Conservation (phyloP, 2,888 invertebrate species). For the Dysmachus trigonus region DNA sequence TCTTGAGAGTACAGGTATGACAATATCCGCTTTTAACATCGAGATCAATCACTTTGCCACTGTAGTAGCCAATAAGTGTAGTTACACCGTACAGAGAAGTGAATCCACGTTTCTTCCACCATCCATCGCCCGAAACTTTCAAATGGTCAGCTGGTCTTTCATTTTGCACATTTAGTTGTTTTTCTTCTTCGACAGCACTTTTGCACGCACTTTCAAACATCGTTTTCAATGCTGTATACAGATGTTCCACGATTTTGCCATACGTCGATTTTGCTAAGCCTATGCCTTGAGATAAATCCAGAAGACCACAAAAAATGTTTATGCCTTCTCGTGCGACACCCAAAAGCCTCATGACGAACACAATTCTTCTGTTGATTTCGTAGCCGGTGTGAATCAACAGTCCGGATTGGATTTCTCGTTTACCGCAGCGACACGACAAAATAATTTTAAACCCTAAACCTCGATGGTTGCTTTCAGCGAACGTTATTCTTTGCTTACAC, state of each 20-base stretch:
- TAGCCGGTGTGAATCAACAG: slow-evolving; percentile 47
- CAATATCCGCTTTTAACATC: not conserved
- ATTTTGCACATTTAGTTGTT: no score
- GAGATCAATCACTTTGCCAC: not conserved
- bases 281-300: not conserved
- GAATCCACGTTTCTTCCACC: not conserved
- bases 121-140: not conserved
- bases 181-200: not conserved
- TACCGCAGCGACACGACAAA: not conserved
- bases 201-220: not conserved
- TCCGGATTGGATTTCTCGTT: not conserved
- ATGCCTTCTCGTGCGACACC: not conserved
- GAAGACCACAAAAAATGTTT: not conserved
- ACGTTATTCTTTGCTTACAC: not conserved
- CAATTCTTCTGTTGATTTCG: slow-evolving; percentile 52
- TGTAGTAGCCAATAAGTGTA: no score
- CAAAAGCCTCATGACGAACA: not conserved
- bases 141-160: not conserved
- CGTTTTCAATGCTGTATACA: not conserved
- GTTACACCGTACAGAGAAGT: not conserved
- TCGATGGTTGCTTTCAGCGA: not conserved
- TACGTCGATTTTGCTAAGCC: not conserved
- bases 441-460: not conserved
- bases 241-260: not conserved
- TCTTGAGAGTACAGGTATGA: not conserved